These are phyloP conservation scores for Molossus alvarezi DNA, from an alignment of 2,797 vertebrate species.

Conservation along the genomic window DNA sequence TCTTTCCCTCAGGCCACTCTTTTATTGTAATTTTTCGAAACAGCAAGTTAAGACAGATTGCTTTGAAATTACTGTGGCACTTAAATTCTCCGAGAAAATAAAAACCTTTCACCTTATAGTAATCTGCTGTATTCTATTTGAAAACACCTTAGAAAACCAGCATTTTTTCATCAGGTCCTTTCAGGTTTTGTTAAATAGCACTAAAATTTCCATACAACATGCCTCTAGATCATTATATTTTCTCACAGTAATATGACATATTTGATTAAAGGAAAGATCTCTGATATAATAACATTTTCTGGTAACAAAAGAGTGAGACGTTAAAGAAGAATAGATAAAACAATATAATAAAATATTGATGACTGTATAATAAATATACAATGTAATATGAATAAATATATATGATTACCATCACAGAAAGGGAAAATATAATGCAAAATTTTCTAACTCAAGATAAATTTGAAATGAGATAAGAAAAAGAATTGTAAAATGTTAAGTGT, in stretches of 20 bases:
- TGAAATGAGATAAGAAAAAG: neutral
- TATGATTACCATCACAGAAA: neutral
- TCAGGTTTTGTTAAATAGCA: neutral
- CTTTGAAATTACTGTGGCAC: neutral
- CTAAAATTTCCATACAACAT: neutral
- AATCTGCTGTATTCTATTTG: neutral
- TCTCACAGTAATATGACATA: neutral
- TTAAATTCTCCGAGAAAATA: neutral
- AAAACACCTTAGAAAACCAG: neutral
- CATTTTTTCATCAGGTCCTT: neutral
- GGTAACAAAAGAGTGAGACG: neutral
- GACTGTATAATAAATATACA: neutral
- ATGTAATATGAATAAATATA: neutral
- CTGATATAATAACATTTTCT: neutral
- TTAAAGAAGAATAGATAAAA: neutral
- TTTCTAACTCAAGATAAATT: neutral
- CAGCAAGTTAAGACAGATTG: neutral
- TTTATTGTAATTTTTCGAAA: conserved; percentile 41
- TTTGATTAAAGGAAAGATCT: neutral
- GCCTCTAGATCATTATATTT: neutral
- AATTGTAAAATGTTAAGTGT: neutral
- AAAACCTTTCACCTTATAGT: neutral
- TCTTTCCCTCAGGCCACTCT: neutral
- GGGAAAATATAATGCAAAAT: neutral
- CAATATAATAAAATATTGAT: neutral